Percentiles rank a stretch among this genome's conserved stretches.
Evolutionary conservation across 2,888 invertebrate genomes (phyloP).

Genomic region (Drosophila neotestacea): DNA sequence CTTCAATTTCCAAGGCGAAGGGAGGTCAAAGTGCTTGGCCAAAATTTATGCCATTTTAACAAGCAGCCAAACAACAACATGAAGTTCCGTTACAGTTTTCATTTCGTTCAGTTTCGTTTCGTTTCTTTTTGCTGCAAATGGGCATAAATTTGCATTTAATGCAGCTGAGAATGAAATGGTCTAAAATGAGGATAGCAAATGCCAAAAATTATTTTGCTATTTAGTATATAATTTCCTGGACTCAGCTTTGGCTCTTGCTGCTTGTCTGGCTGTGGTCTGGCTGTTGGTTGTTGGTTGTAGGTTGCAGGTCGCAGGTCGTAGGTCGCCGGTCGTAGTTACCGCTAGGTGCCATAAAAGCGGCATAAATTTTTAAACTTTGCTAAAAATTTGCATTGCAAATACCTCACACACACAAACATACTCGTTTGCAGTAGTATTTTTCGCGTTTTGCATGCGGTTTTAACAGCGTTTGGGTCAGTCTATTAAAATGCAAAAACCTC

Average conservation of each 20-base stretch:
- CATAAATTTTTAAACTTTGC: conserved; percentile 77
- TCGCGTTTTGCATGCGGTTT: conserved; percentile 76
- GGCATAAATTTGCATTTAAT: conserved; percentile 82
- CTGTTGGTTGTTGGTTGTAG: no score
- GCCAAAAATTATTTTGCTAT: conserved; percentile 78
- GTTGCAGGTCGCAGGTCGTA: conserved; percentile 26
- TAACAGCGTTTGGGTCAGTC: conserved; percentile 79
- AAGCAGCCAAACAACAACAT: conserved; percentile 53
- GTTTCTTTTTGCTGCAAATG: conserved; percentile 62
- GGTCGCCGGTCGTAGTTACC: conserved; percentile 32
- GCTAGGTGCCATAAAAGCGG: conserved; percentile 79
- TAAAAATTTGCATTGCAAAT: conserved; percentile 78
- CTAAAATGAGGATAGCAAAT: conserved; percentile 62
- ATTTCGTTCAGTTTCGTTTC: conserved; percentile 40
- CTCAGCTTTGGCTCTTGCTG: conserved; percentile 4
- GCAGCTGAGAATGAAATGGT: conserved; percentile 45
- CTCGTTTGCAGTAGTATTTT: conserved; percentile 47
- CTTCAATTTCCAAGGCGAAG: conserved; percentile 7
- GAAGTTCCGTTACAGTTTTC: conserved; percentile 73
- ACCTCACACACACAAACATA: conserved; percentile 17
- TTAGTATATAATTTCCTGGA: conserved; percentile 79
- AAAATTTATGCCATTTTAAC: conserved; percentile 76
- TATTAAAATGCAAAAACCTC: conserved; percentile 77
- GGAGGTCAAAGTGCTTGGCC: conserved; percentile 26
- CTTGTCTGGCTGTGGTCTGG: conserved; percentile 9